Base-by-base conservation (phyloP, 2,797 vertebrate genomes). In the Pseudochaenichthys georgianus region DNA sequence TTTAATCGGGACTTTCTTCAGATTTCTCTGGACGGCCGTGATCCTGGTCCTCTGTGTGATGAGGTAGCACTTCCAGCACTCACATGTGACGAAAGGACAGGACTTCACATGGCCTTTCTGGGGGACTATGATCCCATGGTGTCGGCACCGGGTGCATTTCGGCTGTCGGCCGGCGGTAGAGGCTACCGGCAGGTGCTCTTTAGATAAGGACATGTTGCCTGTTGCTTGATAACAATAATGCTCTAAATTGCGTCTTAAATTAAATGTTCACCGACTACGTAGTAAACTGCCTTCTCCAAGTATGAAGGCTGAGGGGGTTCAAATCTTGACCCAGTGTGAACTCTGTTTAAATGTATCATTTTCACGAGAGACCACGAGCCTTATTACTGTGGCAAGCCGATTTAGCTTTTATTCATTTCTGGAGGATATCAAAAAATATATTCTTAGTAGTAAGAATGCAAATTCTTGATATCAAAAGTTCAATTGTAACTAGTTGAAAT, bases 71-170 rank as follows among this genome's bases (percentile, higher is more conserved):
- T 64, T 77, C 54, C 64, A 75, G 73, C 90, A 91, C 12, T 6
- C 3, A 8, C 90, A 90, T 0, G 1, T 0, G 2, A 66, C 13
- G 0, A 74, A 86, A 0, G 86, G 88, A 13, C 90, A 91, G 2
- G 0, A 0, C 12, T 50, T 70, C 0, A 4, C 2, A 81, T 95
- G 95, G 0, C 93, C 94, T 57, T 91, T 94, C 54, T 83, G 83
- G 12, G 51, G 84, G 38, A 90, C 80, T 1, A 87, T 3, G 54
- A 92, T 45, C 0, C 93, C 94, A 3, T 95, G 95, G 34, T 94
- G 80, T 0, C 94, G 60, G 84, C 95, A 95, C 1, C 94, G 81
- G 8, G 70, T 73, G 58, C 95, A 95, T 17, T 87, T 94, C 0
- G 84, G 92, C 17, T 5, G 64, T 3, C 79, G 71, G 34, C 34